Evolutionary conservation across 2,113 vertebrate species (phyloP).

Genomic region (Protobothrops mucrosquamatus): DNA sequence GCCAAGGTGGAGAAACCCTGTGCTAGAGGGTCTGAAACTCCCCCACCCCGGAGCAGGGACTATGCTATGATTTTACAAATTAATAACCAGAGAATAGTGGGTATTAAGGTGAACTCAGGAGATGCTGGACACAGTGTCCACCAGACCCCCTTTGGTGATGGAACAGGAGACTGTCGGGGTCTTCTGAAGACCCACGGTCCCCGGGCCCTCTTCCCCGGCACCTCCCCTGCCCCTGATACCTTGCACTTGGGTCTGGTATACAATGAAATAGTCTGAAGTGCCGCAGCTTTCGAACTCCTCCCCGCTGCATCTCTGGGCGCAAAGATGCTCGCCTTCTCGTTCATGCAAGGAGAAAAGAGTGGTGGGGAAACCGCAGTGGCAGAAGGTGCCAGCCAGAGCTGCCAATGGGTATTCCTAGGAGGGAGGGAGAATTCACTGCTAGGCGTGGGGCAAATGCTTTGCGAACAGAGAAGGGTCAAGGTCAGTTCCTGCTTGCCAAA

Average conservation of each 20-base stretch:
- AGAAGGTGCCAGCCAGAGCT: conserved; percentile 79
- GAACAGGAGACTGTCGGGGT: background rate
- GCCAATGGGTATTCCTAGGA: conserved; percentile 88
- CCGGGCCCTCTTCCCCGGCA: background rate
- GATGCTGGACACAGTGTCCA: background rate
- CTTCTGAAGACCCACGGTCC: background rate
- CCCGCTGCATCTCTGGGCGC: conserved; percentile 80
- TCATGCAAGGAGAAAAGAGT: conserved; percentile 89
- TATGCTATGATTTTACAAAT: background rate
- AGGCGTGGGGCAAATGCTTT: background rate
- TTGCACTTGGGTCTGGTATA: conserved; percentile 97
- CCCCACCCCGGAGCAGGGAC: background rate
- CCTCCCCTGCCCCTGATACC: conserved; percentile 66
- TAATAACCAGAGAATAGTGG: background rate
- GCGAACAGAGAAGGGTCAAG: no score
- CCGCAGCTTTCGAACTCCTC: conserved; percentile 95
- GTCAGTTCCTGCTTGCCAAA: background rate
- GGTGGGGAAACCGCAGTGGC: conserved; percentile 91
- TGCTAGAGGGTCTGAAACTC: background rate
- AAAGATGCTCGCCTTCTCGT: conserved; percentile 86
- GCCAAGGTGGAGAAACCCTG: background rate
- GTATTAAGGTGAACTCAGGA: background rate
- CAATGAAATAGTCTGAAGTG: conserved; percentile 83
- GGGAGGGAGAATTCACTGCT: background rate
- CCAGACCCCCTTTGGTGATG: background rate